Percentiles rank a stretch among this genome's conserved stretches.
phyloP scores from a whole-genome alignment of 2,888 invertebrate genomes.

The Drosophila austrosaltans region DNA sequence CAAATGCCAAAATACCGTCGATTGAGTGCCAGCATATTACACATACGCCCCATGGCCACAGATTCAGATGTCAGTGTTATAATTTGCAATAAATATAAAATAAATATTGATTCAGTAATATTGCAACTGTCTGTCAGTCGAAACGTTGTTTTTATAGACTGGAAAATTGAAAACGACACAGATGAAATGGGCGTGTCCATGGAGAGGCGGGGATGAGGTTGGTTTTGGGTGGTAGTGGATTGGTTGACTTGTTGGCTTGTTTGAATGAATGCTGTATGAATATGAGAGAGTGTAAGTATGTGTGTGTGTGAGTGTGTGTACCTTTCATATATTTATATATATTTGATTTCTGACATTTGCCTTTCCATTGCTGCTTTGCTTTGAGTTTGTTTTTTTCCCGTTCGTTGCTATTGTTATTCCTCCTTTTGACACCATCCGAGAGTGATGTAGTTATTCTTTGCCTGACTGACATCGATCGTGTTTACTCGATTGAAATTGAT shows the following conservation, averaged over 20 bases:
- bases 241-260: no score
- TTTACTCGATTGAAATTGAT: constrained; percentile 8
- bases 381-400: background rate
- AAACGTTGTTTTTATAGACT: constrained; percentile 10
- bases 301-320: background rate
- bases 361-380: constrained; percentile 1
- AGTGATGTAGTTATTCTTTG: constrained; percentile 7
- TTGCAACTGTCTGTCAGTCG: constrained; percentile 30
- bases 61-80: constrained; percentile 27
- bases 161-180: constrained; percentile 15
- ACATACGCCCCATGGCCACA: constrained; percentile 37
- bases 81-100: constrained; percentile 48
- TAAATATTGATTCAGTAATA: constrained; percentile 42
- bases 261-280: constrained; percentile 2
- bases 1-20: constrained; percentile 32
- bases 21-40: constrained; percentile 35
- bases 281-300: background rate
- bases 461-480: constrained; percentile 13
- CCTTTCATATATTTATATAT: background rate
- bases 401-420: background rate
- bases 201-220: background rate
- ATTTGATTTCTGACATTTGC: constrained; percentile 11
- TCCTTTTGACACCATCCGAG: constrained; percentile 1
- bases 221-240: no score
- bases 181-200: constrained; percentile 6